Base-by-base conservation (phyloP, 2,113 vertebrate species). In the Copsychus sechellarum region DNA sequence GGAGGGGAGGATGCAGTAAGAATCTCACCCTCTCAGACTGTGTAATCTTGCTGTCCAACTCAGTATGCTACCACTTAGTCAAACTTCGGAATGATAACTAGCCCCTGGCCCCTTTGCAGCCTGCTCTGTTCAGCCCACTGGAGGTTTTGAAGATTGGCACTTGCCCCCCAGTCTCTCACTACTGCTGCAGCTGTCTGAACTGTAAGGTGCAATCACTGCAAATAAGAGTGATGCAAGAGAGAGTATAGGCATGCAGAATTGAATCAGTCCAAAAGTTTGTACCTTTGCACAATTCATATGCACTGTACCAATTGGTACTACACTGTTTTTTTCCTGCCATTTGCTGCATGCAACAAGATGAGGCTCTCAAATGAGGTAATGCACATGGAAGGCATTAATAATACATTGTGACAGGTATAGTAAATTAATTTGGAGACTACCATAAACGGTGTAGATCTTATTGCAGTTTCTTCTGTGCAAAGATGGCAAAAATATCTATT, bases 401-500 rank as follows among this genome's bases (percentile, higher is more conserved):
- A 90, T 86, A 58, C 43, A 45, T 80, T 86, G 50, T 92, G 92
- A 93, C 90, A 93, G 82, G 58, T 80, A 90, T 8, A 88, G 62
- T 95, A 93, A 93, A 96, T 96, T 92, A 88, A 88, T 92, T 88
- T 81, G 42, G 42, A 88, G 80, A 47, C 88, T 81, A 58, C 60
- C 50, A 82, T 90, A 88, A 94, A 77, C 34, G 70, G 71, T 83
- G 64, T 62, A 76, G 48, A 70, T 83, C 87, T 92, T 83, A 83
- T 43, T 95, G 54, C 76, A 90, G 29, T 94, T 94, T 93, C 66
- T 62, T 88, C 58, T 70, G 58, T 83, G 88, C 74, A 94, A 95
- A 96, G 54, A 96, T 86, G 90, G 90, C 76, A 94, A 80, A 95
- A 94, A 81, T 73, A 77, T 58, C 8, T 88, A 74, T 95, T 94